Evolutionary conservation across 2,797 vertebrate genomes (phyloP).

Genomic region (Dallia pectoralis): DNA sequence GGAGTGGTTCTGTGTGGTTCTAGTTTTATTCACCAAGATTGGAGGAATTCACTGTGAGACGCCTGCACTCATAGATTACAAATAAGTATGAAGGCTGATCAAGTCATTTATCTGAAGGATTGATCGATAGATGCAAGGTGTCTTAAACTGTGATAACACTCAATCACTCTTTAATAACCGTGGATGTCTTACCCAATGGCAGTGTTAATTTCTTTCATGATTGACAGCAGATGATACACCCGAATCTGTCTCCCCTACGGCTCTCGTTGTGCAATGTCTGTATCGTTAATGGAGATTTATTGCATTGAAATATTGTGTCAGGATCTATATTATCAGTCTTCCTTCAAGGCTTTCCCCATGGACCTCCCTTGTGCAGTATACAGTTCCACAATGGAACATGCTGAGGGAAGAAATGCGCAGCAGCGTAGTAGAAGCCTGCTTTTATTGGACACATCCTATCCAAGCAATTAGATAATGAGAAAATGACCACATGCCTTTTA

Average conservation of each 20-base stretch:
- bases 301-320: neutral
- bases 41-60: neutral
- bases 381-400: conserved; percentile 14
- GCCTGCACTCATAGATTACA: neutral
- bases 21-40: neutral
- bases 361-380: neutral
- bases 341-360: neutral
- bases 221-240: neutral
- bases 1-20: conserved; percentile 8
- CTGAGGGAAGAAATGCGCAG: neutral
- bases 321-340: neutral
- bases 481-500: no score
- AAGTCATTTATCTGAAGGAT: neutral
- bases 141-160: neutral
- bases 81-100: neutral
- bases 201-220: neutral
- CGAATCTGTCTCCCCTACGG: neutral
- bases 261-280: neutral
- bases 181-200: neutral
- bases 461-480: no score
- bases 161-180: no score
- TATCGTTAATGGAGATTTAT: neutral
- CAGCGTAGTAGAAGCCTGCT: neutral
- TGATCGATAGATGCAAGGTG: neutral
- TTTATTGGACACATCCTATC: neutral